Evolutionary conservation across 2,113 vertebrate genomes (phyloP).

Genomic region (Mobula birostris): DNA sequence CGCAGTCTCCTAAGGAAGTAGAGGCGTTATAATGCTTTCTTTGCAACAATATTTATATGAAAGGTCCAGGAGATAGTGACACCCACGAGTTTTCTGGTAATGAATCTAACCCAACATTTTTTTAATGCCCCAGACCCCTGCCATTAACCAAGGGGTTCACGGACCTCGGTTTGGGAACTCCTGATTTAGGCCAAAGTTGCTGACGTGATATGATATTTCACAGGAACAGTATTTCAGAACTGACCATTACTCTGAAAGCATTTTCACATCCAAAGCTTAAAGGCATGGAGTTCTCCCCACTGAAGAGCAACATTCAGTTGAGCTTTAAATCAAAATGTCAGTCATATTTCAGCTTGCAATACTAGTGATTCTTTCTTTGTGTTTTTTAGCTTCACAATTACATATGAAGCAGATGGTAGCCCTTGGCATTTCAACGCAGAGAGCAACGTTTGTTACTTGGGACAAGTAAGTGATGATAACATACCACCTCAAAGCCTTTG

Average conservation of each 20-base stretch:
- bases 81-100: too few relatives aligned
- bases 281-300: not conserved
- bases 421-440: constrained; percentile 88
- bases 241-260: too few relatives aligned
- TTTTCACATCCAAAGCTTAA: too few relatives aligned
- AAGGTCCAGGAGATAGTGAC: too few relatives aligned
- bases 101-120: too few relatives aligned
- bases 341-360: not conserved
- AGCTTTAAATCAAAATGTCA: not conserved
- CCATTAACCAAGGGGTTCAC: too few relatives aligned
- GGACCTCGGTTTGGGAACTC: too few relatives aligned
- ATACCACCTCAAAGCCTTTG: not conserved
- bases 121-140: too few relatives aligned
- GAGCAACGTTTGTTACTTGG: constrained; percentile 89
- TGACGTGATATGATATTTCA: not conserved
- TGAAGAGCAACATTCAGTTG: not conserved
- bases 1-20: too few relatives aligned
- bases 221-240: too few relatives aligned
- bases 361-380: constrained; percentile 18
- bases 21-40: too few relatives aligned
- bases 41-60: too few relatives aligned
- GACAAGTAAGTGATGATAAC: constrained; percentile 60
- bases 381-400: constrained; percentile 67
- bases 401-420: constrained; percentile 75
- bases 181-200: not conserved